Base-by-base conservation (phyloP, 2,797 vertebrate species). In the Danio kyathit region DNA sequence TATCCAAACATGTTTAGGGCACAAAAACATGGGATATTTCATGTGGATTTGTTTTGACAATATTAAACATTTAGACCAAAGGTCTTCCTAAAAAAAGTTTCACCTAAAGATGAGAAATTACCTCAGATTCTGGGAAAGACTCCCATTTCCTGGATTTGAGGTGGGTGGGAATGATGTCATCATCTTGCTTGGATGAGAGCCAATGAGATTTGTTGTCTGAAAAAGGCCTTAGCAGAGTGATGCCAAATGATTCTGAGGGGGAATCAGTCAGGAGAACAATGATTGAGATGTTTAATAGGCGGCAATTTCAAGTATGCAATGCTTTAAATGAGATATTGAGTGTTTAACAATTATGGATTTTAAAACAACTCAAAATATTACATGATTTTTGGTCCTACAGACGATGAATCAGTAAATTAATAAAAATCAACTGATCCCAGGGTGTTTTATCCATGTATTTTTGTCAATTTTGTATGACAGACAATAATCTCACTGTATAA, bases 211-310 rank as follows among this genome's bases (percentile, higher is more conserved):
- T 91, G 46, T 87, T 80, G 16, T 85, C 86, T 86, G 88, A 86
- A 79, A 95, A 84, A n/a, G 97, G 97, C 49, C 86, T 90, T 16
- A 99, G 90, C 74, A 97, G 41, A 5, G 95, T 97, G 79, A 97
- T 94, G 66, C 90, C 94, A 84, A 94, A 87, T 46, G 92, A 87
- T 51, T 90, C 97, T 99, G 88, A 41, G 82, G 78, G 12, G 46
- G 52, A 19, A 76, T 12, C 59, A 29, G 72, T 29, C 4, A 76
- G 13, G 7, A 52, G n/a, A 46, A 16, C 49, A 54, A 44, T 46
- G 1, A 17, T n/a, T 69, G 5, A 17, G 6, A 49, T 40, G 52
- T 52, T 49, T 49, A 29, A 49, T 8, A 49, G 29, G 65, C 19
- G 16, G 46, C 1, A 5, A 19, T 48, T 29, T 29, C 3, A 29